A percentile compares a stretch with the other conserved stretches of the same genome.
These are phyloP conservation scores for Loxodonta africana DNA, from an alignment of 2,113 vertebrate genomes.

Conservation along the genomic window DNA sequence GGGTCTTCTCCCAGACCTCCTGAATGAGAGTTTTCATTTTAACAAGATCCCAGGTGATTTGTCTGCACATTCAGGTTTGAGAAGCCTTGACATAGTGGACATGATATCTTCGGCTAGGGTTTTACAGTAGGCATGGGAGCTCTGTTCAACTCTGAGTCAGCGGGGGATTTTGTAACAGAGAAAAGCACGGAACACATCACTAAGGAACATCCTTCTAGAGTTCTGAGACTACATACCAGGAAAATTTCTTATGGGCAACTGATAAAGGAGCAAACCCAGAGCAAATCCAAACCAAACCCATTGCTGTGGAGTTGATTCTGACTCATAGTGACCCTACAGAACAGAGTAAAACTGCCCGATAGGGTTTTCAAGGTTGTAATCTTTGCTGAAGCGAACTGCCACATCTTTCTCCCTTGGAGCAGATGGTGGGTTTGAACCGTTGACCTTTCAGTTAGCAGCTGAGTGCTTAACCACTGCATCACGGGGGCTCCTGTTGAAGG, in stretches of 20 bases:
- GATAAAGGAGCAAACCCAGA: background rate
- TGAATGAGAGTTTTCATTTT: background rate
- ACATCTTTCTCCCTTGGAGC: background rate
- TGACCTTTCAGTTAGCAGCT: background rate
- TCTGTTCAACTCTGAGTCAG: background rate
- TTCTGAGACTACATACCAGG: background rate
- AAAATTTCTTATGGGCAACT: background rate
- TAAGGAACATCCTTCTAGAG: background rate
- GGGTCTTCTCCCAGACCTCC: background rate
- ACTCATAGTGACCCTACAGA: too few species aligned
- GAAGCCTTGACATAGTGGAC: background rate
- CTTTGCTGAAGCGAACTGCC: background rate
- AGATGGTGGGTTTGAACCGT: background rate
- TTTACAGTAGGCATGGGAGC: background rate
- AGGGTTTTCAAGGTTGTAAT: too few species aligned
- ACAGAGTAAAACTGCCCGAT: too few species aligned
- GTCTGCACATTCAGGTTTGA: background rate
- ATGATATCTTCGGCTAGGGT: background rate
- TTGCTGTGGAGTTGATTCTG: too few species aligned
- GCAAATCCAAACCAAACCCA: too few species aligned
- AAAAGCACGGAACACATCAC: background rate
- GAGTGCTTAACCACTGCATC: background rate
- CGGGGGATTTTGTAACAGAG: background rate
- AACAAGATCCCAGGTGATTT: background rate
- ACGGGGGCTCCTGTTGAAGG: background rate